Conservation (phyloP, 2,797 vertebrate species). For the Sebastolobus alascanus region DNA sequence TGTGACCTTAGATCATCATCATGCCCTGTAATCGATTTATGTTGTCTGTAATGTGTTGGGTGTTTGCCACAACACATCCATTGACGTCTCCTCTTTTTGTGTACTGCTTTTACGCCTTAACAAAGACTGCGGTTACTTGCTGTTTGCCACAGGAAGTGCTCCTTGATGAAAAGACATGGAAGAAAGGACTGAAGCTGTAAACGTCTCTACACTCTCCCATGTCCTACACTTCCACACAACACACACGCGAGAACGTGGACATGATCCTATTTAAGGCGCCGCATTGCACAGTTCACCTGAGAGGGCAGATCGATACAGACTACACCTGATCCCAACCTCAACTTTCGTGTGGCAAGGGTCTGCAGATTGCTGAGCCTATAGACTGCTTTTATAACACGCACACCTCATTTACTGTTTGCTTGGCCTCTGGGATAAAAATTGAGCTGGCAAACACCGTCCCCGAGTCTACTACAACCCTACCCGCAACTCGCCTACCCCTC, state of each 20-base stretch:
- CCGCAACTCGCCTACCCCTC: conserved; percentile 11
- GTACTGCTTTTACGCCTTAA: background rate
- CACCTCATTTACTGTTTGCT: conserved; percentile 63
- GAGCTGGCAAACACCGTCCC: conserved; percentile 41
- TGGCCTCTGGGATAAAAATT: conserved; percentile 59
- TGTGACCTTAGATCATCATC: conserved; percentile 33
- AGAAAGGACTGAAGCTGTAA: background rate
- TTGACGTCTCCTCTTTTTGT: conserved; percentile 3
- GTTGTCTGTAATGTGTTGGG: conserved; percentile 31
- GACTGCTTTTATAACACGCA: conserved; percentile 46
- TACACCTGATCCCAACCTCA: conserved; percentile 53
- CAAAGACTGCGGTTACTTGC: background rate
- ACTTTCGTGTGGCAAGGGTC: conserved; percentile 17
- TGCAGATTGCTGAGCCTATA: conserved; percentile 46
- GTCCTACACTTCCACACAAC: conserved; percentile 15
- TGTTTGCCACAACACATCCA: conserved; percentile 27
- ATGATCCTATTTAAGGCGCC: conserved; percentile 34
- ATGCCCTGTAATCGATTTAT: conserved; percentile 44
- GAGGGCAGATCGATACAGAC: conserved; percentile 60
- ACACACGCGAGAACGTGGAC: conserved; percentile 13
- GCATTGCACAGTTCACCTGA: conserved; percentile 53
- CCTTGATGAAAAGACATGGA: conserved; percentile 4
- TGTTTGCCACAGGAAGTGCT: background rate
- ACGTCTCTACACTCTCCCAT: conserved; percentile 4
- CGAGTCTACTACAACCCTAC: conserved; percentile 21